These are phyloP conservation scores for Psilanteris sp. DNA, from an alignment of 1,140 invertebrate genomes.

Conservation along the genomic window DNA sequence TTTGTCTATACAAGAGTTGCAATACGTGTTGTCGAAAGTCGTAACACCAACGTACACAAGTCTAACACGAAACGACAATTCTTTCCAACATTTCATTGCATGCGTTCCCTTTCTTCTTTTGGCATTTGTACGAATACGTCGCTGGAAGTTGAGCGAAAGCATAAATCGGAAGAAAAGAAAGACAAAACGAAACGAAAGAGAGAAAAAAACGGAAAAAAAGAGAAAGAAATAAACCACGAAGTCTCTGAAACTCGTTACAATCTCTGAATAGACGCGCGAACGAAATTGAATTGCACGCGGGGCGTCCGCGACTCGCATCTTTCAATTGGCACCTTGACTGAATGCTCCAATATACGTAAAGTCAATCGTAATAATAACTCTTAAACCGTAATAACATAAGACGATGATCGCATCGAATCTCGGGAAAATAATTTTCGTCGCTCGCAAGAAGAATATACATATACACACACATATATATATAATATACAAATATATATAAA, in stretches of 20 bases:
- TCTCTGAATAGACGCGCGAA: constrained; percentile 1
- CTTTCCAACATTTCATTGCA: too few species aligned
- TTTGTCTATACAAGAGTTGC: constrained; percentile 12
- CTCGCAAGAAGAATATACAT: too few species aligned
- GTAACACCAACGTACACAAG: constrained; percentile 19
- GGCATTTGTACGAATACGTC: constrained; percentile 26
- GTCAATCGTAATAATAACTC: constrained; percentile 32
- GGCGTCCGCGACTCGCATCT: not conserved
- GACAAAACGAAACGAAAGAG: too few species aligned
- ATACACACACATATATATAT: too few species aligned
- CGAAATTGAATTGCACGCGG: not conserved
- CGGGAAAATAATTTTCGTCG: constrained; percentile 26
- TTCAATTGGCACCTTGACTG: constrained; percentile 45
- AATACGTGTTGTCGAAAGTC: constrained; percentile 20
- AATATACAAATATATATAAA: too few species aligned
- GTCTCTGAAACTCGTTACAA: not conserved
- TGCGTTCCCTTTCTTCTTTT: too few species aligned
- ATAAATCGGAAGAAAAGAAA: too few species aligned
- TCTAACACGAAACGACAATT: constrained; percentile 26
- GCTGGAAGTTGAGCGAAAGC: constrained; percentile 28
- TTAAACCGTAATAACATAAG: constrained; percentile 18
- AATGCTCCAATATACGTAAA: constrained; percentile 15
- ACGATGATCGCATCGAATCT: constrained; percentile 20
- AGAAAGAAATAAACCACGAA: constrained; percentile 8
- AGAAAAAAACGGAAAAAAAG: too few species aligned